phyloP scores from a whole-genome alignment of 2,888 invertebrate species.

The Imbricaverruca yamaguchii region DNA sequence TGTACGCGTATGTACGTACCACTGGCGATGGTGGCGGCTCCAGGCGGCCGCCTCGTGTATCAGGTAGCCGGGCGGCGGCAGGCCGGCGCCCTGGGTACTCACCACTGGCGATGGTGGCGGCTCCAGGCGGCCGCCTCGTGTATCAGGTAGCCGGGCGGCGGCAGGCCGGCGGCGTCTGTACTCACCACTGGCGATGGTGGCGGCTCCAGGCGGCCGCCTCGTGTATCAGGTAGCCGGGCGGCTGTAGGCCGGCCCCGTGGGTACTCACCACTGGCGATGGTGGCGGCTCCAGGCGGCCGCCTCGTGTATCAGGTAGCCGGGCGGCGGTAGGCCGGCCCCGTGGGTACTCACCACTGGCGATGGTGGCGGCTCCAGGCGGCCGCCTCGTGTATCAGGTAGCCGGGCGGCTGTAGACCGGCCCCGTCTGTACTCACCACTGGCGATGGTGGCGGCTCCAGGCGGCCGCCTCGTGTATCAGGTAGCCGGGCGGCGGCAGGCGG shows the following conservation, averaged over 20 bases:
- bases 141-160: no score
- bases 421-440: slow-evolving; percentile 78
- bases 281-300: slow-evolving; percentile 78
- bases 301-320: slow-evolving; percentile 81
- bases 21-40: slow-evolving; percentile 67
- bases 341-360: no score
- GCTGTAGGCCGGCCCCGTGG: slow-evolving; percentile 61
- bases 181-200: slow-evolving; percentile 69
- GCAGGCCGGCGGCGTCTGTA: no score
- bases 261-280: slow-evolving; percentile 80
- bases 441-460: slow-evolving; percentile 76
- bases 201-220: slow-evolving; percentile 89
- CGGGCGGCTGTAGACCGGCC: no score
- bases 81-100: no score
- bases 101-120: no score
- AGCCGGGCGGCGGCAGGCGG: slow-evolving; percentile 73
- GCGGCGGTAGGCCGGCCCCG: slow-evolving; percentile 76
- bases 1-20: slow-evolving; percentile 61
- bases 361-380: no score
- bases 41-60: slow-evolving; percentile 92
- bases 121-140: no score
- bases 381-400: no score
- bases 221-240: slow-evolving; percentile 80
- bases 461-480: slow-evolving; percentile 86
- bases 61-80: slow-evolving; percentile 70